These are phyloP conservation scores for Drosophila mayri DNA, from an alignment of 1,140 invertebrate genomes.

Conservation along the genomic window DNA sequence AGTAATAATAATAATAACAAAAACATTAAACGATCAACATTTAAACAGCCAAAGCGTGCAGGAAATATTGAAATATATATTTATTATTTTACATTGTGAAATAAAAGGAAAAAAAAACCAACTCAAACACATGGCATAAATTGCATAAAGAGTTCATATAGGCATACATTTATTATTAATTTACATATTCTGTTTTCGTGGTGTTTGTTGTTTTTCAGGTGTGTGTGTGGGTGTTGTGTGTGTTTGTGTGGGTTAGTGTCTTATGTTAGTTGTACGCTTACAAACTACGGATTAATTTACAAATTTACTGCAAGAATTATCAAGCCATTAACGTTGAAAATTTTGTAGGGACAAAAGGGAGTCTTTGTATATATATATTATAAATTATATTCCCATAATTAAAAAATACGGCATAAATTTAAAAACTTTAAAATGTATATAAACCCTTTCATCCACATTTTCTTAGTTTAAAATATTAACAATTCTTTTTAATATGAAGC, in stretches of 20 bases:
- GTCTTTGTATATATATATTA: no score
- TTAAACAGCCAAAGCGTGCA: constrained; percentile 75
- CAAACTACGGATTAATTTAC: constrained; percentile 44
- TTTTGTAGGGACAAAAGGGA: neutral
- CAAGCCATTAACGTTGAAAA: constrained; percentile 21
- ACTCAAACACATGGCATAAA: constrained; percentile 47
- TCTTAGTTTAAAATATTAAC: neutral
- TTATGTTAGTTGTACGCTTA: constrained; percentile 68
- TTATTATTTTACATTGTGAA: constrained; percentile 60
- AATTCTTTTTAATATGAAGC: neutral
- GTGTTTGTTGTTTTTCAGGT: constrained; percentile 20
- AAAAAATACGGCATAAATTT: neutral
- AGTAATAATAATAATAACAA: constrained; percentile 23
- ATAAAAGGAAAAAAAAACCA: constrained; percentile 23
- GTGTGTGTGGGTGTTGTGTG: constrained; percentile 27
- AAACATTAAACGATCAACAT: constrained; percentile 42
- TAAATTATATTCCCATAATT: neutral
- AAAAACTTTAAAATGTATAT: neutral
- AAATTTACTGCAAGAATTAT: constrained; percentile 20
- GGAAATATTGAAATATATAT: constrained; percentile 42
- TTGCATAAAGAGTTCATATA: constrained; percentile 38
- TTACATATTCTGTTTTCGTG: constrained; percentile 47
- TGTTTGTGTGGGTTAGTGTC: constrained; percentile 40
- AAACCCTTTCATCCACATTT: neutral
- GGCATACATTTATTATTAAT: constrained; percentile 63